Evolutionary conservation across 2,113 vertebrate species (phyloP).

Genomic region (Puffinus mauretanicus): DNA sequence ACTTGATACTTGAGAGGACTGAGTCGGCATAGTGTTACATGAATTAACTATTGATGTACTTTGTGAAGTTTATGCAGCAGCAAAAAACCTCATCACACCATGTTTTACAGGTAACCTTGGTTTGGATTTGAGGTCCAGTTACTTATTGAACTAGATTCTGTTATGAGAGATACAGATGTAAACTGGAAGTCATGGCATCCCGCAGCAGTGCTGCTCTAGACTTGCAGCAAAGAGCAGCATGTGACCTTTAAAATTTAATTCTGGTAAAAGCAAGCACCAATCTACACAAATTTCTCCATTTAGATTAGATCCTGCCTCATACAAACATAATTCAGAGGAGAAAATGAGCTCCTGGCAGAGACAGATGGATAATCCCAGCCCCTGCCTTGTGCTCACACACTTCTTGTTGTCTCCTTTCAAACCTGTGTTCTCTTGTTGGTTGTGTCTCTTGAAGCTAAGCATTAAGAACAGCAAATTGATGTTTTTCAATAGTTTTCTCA

Average conservation of each 20-base stretch:
- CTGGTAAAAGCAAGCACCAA: background rate
- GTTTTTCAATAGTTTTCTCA: background rate
- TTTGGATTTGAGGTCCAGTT: background rate
- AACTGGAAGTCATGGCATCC: background rate
- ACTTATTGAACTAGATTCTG: background rate
- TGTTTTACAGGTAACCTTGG: background rate
- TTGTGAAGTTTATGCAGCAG: background rate
- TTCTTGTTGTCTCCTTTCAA: background rate
- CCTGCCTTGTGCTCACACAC: background rate
- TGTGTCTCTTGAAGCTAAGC: background rate
- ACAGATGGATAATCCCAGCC: slow-evolving; percentile 21
- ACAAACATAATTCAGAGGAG: background rate
- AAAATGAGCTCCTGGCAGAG: background rate
- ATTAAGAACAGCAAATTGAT: background rate
- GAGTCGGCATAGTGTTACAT: background rate
- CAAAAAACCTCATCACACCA: background rate
- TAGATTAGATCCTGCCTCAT: background rate
- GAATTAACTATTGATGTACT: background rate
- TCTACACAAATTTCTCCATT: background rate
- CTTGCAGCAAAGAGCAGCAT: background rate
- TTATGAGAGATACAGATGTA: background rate
- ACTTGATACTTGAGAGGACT: background rate
- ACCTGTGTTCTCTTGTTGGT: background rate
- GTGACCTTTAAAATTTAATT: slow-evolving; percentile 6
- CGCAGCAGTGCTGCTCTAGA: background rate